Evolutionary conservation across 2,888 invertebrate species (phyloP), one percentile per base, ranked within the genome.

Genomic region (Andrena hattorfiana): DNA sequence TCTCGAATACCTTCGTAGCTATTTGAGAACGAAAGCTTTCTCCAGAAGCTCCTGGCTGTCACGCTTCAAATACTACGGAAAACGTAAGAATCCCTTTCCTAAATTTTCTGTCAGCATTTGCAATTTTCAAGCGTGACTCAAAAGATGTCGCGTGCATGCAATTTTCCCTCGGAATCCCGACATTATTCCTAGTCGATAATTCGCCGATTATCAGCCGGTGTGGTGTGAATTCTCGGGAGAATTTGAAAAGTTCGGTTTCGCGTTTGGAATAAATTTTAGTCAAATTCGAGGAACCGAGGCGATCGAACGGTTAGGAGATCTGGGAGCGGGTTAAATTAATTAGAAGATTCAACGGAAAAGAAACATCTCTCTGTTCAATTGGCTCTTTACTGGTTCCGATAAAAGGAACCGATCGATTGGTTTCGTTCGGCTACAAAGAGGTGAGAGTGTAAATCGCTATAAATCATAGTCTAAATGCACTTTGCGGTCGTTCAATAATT

Each of bases 71-170:
- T 42, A 42, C 42, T 42, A 42, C 42, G 42, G 42, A 42, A 42
- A 42, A 42, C 42, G 42, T 42, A 42, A 42, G 42, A 1, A 42
- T 42, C 16, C 42, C 5, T 42, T 16, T 16, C 16, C 42, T 42
- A 42, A 42, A 42, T 42, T 42, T 16, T 4, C 42, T 42, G 16
- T 16, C 42, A 42, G 16, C 13, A 26, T 26, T 56, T 10, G 26
- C 20, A 20, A 54, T n/a, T 20, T 54, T 23, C 20, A 8, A 20
- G 23, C 8, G n/a, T 42, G 1, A 2, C 7, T 20, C 35, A 59
- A 8, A 49, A 79, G 79, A 70, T 79, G 78, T 35, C 79, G 49
- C 56, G 49, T 6, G 7, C 42, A 54, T 79, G 69, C 35, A n/a
- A 16, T 30, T 20, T 69, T 16, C 8, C n/a, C 2, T 26, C n/a